phyloP scores from a whole-genome alignment of 2,888 invertebrate genomes.

The Drosophila parthenogenetica region DNA sequence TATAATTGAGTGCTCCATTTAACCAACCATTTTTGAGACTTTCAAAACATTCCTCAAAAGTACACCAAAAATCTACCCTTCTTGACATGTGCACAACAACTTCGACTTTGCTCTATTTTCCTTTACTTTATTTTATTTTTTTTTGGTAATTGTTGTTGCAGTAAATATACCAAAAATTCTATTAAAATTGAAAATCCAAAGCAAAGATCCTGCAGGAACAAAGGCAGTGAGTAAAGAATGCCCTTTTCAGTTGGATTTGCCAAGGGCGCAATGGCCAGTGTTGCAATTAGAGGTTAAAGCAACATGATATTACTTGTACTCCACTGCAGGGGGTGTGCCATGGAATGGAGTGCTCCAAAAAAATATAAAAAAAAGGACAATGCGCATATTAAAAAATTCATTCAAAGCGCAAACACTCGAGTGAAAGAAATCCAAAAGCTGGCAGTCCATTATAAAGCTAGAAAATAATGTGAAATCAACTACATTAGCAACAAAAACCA shows the following conservation, averaged over 20 bases:
- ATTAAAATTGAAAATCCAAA: conserved; percentile 62
- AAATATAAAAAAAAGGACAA: conserved; percentile 42
- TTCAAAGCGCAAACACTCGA: conserved; percentile 38
- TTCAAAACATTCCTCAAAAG: background rate
- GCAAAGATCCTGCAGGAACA: conserved; percentile 34
- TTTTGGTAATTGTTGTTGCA: conserved; percentile 18
- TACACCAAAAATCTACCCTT: background rate
- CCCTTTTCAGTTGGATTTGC: conserved; percentile 31
- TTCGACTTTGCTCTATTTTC: background rate
- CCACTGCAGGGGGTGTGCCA: conserved; percentile 25
- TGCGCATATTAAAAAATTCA: conserved; percentile 63
- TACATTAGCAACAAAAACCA: background rate
- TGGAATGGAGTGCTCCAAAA: conserved; percentile 7
- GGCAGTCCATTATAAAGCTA: conserved; percentile 32
- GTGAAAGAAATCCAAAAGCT: conserved; percentile 11
- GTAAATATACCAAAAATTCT: conserved; percentile 60
- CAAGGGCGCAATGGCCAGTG: conserved; percentile 52
- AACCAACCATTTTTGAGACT: background rate
- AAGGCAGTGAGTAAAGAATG: conserved; percentile 1
- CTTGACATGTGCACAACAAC: background rate
- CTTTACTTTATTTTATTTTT: background rate
- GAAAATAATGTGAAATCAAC: conserved; percentile 36
- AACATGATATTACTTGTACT: conserved; percentile 33
- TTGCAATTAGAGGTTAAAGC: conserved; percentile 64
- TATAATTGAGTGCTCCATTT: no score